A percentile compares a stretch with the other conserved stretches of the same genome.
Evolutionary conservation across 2,888 invertebrate species (phyloP).

Genomic region (Dryobota labecula): DNA sequence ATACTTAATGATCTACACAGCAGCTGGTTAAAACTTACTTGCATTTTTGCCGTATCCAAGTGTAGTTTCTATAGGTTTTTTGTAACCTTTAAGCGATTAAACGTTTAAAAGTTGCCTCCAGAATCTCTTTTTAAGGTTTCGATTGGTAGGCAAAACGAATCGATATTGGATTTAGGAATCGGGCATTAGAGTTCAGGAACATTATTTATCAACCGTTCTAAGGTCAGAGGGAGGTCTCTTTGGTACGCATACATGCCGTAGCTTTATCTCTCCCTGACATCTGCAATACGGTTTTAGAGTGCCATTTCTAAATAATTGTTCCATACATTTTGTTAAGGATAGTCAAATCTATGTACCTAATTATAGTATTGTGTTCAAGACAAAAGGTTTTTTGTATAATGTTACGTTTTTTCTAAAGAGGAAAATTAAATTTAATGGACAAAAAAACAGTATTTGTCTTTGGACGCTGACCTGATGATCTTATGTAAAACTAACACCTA

Average conservation of each 20-base stretch:
- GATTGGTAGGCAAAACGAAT: background rate
- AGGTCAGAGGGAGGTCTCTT: background rate
- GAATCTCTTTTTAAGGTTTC: background rate
- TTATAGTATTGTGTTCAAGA: constrained; percentile 57
- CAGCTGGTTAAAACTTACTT: background rate
- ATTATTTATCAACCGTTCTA: constrained; percentile 1
- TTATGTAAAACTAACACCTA: background rate
- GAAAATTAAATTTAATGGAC: too few species aligned
- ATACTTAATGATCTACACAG: background rate
- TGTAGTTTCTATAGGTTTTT: background rate
- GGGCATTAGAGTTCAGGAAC: constrained; percentile 2
- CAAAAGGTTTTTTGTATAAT: background rate
- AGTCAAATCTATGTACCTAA: constrained; percentile 29
- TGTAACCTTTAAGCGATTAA: background rate
- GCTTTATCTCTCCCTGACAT: background rate
- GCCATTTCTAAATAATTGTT: constrained; percentile 13
- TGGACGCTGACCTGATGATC: too few species aligned
- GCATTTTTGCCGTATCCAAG: background rate
- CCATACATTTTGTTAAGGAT: constrained; percentile 33
- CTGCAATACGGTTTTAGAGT: background rate
- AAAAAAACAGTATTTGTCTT: too few species aligned
- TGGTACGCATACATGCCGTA: background rate
- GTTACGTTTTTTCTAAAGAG: background rate
- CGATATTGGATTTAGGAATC: background rate
- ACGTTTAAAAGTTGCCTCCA: background rate